Base-by-base conservation (phyloP, 2,113 vertebrate genomes). In the Sebastes schlegelii region DNA sequence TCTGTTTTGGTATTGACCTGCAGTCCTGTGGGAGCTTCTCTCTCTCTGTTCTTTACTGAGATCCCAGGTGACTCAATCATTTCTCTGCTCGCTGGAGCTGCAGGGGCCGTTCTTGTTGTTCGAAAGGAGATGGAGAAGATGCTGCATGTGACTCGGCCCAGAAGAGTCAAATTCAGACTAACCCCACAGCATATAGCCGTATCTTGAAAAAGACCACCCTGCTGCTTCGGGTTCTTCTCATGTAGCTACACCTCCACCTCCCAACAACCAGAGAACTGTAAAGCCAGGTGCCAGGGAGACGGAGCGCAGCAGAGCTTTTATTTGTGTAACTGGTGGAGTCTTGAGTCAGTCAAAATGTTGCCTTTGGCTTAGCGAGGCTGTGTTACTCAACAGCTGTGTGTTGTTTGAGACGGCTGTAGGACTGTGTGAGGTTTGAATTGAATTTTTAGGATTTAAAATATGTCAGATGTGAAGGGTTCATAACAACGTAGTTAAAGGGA, bases 1-100 rank as follows among this genome's bases (percentile, higher is more conserved):
- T 88, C 88, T 91, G 88, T 88, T 88, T 83, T 87, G 73, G 79
- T 91, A 91, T 90, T 90, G 88, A 91, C 86, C 90, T 62, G 84
- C 46, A 17, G 66, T 79, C 88, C 80, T 82, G 55, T 69, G 88
- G 79, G 89, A 79, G 65, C 46, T 60, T 52, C 84, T 78, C 42
- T 78, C 42, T 52, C 68, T 91, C 81, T 85, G 77, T 91, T 91
- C 71, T 90, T 80, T 42, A 45, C 67, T 62, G n/a, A 87, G 79
- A 79, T 91, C 90, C 88, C 92, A 85, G 80, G 84, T 89, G 84
- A 83, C 84, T 80, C 66, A 79, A 81, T 88, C 82, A 85, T 89
- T 60, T 77, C 48, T 80, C 86, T 76, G 19, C 75, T 73, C 77
- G 2, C 34, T 62, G 68, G 63, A 74, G 86, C 88, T 82, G 88